phyloP scores from a whole-genome alignment of 2,888 invertebrate genomes.

The Agrochola lota region DNA sequence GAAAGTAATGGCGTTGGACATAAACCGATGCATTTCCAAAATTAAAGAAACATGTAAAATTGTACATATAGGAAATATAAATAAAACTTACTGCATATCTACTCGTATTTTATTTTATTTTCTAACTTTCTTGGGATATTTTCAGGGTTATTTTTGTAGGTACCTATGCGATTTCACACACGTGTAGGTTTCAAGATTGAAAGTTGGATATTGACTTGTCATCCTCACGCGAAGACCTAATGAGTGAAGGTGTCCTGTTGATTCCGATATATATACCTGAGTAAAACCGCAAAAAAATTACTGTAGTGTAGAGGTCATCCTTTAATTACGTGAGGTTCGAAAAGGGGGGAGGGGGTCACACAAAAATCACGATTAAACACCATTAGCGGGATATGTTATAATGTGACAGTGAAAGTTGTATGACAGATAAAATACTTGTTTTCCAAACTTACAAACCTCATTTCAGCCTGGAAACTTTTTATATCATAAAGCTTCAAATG shows the following conservation, averaged over 20 bases:
- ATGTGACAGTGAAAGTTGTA: neutral
- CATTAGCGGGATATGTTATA: neutral
- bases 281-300: neutral
- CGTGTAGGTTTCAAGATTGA: neutral
- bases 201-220: neutral
- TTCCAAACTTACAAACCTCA: neutral
- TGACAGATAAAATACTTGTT: neutral
- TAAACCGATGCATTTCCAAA: slow-evolving; percentile 28
- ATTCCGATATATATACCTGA: neutral
- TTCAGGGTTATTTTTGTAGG: neutral
- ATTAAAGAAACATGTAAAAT: slow-evolving; percentile 3
- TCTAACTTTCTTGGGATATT: neutral
- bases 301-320: too few species aligned
- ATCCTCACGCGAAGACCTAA: too few species aligned
- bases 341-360: neutral
- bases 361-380: neutral
- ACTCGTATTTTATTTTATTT: slow-evolving; percentile 12
- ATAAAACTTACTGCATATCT: neutral
- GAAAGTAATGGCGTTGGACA: slow-evolving; percentile 10
- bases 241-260: neutral
- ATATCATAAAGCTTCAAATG: neutral
- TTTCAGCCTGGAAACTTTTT: neutral
- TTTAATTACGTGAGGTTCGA: neutral
- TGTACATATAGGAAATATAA: neutral
- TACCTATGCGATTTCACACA: neutral